A percentile compares a stretch with the other conserved stretches of the same genome.
These are phyloP conservation scores for Palythoa heliodiscus DNA, from an alignment of 92 coral and sea anemone genomes.

Conservation along the genomic window DNA sequence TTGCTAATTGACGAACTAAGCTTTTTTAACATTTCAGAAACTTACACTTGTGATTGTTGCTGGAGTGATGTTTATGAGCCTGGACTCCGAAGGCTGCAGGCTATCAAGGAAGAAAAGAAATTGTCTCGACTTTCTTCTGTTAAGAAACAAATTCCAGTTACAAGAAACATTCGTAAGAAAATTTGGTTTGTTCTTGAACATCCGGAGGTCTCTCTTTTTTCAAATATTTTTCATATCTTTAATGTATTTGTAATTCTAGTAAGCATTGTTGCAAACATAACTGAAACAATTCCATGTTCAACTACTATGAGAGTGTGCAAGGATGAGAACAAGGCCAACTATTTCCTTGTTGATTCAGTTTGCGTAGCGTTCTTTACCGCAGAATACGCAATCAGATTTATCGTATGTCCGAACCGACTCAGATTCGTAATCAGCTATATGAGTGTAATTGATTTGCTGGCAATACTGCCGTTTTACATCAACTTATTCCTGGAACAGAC, in stretches of 20 bases:
- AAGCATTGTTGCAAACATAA: constrained; percentile 69
- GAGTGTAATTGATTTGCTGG: constrained; percentile 79
- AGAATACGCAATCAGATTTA: constrained; percentile 60
- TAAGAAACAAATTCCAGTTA: constrained; percentile 38
- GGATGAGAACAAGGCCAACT: constrained; percentile 52
- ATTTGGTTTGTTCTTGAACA: constrained; percentile 69
- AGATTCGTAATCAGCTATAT: constrained; percentile 59
- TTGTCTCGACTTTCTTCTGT: constrained; percentile 41
- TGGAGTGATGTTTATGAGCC: constrained; percentile 74
- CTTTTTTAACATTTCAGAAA: constrained; percentile 69
- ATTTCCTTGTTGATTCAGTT: constrained; percentile 68
- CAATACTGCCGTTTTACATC: constrained; percentile 74
- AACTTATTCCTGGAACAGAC: constrained; percentile 52
- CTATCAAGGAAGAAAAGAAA: constrained; percentile 47
- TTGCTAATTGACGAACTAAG: constrained; percentile 72
- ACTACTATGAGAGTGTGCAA: constrained; percentile 54
- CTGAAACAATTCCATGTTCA: constrained; percentile 72
- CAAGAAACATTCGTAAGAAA: constrained; percentile 47
- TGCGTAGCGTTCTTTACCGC: constrained; percentile 77
- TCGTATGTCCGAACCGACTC: constrained; percentile 63
- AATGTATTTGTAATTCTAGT: constrained; percentile 64
- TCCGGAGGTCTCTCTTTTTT: constrained; percentile 55
- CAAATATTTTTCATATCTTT: constrained; percentile 63
- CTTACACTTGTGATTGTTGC: constrained; percentile 68
- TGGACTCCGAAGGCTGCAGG: constrained; percentile 46